Base-by-base conservation (phyloP, 2,113 vertebrate species). In the Phylloscopus whistleri region DNA sequence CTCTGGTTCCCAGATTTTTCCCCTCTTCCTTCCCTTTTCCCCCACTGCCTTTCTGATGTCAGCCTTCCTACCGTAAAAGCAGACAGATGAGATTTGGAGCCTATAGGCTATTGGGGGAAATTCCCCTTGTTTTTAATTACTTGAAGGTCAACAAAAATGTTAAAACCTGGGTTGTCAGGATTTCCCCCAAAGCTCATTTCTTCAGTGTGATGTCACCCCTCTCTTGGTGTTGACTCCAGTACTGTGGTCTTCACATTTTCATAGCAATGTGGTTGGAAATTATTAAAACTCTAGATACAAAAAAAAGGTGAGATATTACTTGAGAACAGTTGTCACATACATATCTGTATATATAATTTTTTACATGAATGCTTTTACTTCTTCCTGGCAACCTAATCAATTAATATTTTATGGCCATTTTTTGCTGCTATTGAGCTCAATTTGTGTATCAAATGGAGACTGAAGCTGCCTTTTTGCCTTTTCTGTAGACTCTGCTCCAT, bases 81-180 rank as follows among this genome's bases (percentile, higher is more conserved):
- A 94, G 75, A 64, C 67, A 79, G 81, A 48, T 41, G 64, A 93
- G 87, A 87, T 67, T 79, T 41, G n/a, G 84, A 94, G 90, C 76
- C 70, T 78, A 7, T n/a, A 67, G 67, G 67, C 51, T 73, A 31
- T 1, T 67, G 84, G 72, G 91, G 75, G 24, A 73, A 91, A 75
- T 86, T 88, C 72, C 75, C 67, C 63, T 87, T 83, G 64, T 51
- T 81, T 94, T 51, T 93, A 56, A 81, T 90, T 96, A 96, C 96
- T 96, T 97, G 95, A 97, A 97, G 92, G 94, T 95, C 95, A 94
- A 78, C 52, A 81, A 96, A 96, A 95, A 93, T 96, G 94, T 96
- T 96, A 92, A 94, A 90, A 82, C 39, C 33, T 11, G 59, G 87
- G 88, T 96, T 95, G 94, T 77, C 79, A 96, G 94, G 81, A 92